phyloP scores from a whole-genome alignment of 1,140 invertebrate species.

The Drosophila mayri region DNA sequence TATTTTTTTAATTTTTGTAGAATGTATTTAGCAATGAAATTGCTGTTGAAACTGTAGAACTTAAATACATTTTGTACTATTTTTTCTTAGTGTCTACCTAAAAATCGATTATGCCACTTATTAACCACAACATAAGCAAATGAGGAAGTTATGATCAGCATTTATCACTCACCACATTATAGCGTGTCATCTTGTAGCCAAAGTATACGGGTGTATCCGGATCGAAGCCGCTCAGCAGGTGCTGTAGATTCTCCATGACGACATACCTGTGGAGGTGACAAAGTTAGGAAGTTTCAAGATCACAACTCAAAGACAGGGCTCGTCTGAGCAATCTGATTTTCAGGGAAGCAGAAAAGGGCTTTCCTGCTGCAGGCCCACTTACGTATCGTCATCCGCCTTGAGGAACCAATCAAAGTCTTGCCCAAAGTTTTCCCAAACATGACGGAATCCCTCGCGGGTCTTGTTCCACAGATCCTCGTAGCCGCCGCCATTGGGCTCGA shows the following conservation, averaged over 20 bases:
- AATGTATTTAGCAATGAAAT: background rate
- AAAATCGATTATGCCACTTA: slow-evolving; percentile 21
- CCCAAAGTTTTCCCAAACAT: slow-evolving; percentile 92
- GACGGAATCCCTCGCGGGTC: slow-evolving; percentile 96
- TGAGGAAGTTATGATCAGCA: slow-evolving; percentile 12
- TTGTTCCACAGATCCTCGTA: slow-evolving; percentile 97
- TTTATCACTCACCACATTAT: slow-evolving; percentile 64
- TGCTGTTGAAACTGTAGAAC: too few species aligned
- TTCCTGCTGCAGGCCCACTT: slow-evolving; percentile 81
- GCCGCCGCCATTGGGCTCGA: slow-evolving; percentile 90
- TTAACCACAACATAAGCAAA: slow-evolving; percentile 30
- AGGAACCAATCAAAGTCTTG: slow-evolving; percentile 96
- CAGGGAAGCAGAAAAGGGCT: background rate
- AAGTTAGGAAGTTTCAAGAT: background rate
- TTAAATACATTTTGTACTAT: too few species aligned
- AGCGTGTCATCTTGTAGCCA: slow-evolving; percentile 89
- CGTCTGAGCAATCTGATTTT: background rate
- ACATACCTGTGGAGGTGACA: slow-evolving; percentile 86
- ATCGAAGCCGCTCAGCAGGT: slow-evolving; percentile 92
- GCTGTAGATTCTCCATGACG: slow-evolving; percentile 95
- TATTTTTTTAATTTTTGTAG: background rate
- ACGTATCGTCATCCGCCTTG: slow-evolving; percentile 98
- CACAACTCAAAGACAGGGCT: background rate
- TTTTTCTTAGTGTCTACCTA: background rate
- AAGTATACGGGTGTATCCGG: slow-evolving; percentile 92